Percentiles rank a stretch among this genome's conserved stretches.
phyloP scores from a whole-genome alignment of 2,113 vertebrate genomes.

The Eidolon helvum region DNA sequence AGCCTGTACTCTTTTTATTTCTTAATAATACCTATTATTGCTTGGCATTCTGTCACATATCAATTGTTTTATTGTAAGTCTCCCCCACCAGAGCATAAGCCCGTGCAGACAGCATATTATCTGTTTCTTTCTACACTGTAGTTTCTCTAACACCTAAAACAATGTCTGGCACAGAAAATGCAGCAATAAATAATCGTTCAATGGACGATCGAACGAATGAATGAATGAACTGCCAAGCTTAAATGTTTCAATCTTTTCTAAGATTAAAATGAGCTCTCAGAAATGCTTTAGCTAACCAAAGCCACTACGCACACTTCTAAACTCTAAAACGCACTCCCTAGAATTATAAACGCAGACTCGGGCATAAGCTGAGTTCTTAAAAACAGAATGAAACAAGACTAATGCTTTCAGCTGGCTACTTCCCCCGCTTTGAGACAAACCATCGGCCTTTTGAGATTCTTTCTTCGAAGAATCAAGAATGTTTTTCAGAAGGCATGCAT shows the following conservation, averaged over 20 bases:
- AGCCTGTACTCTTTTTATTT: not conserved
- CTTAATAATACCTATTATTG: not conserved
- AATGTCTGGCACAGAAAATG: not conserved
- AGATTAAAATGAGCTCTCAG: not conserved
- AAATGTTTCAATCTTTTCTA: not conserved
- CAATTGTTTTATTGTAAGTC: not conserved
- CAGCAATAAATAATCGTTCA: not conserved
- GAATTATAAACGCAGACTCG: constrained; percentile 49
- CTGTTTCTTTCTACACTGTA: not conserved
- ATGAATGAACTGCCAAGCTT: too few species aligned
- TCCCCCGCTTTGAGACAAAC: constrained; percentile 40
- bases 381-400: not conserved
- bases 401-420: not conserved
- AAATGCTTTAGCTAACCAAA: not conserved
- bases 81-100: not conserved
- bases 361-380: not conserved
- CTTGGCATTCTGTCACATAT: not conserved
- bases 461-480: constrained; percentile 48
- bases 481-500: constrained; percentile 67
- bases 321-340: constrained; percentile 15
- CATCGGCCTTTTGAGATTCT: constrained; percentile 53
- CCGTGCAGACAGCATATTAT: not conserved
- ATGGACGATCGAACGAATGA: not conserved
- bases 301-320: constrained; percentile 21
- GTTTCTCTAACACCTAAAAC: not conserved